Percentiles rank a stretch among this genome's conserved stretches.
These are phyloP conservation scores for Sebastes goodei DNA, from an alignment of 2,797 vertebrate genomes.

Conservation along the genomic window DNA sequence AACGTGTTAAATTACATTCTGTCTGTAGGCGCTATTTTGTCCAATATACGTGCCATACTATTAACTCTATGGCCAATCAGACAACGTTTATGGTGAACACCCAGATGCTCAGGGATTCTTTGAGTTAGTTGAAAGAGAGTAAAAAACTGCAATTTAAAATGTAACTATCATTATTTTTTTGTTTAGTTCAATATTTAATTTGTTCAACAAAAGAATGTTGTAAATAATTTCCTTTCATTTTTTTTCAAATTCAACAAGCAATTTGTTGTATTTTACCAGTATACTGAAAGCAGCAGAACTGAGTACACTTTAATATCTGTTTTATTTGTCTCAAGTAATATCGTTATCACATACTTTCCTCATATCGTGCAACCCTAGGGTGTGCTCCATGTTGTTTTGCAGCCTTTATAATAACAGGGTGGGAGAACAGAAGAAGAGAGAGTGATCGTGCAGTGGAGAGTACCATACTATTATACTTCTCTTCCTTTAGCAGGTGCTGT, in stretches of 20 bases:
- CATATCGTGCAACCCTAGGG: not conserved
- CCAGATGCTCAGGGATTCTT: not conserved
- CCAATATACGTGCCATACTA: not conserved
- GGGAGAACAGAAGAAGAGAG: conserved; percentile 36
- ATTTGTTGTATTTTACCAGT: not conserved
- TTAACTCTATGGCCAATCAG: not conserved
- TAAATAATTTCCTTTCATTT: not conserved
- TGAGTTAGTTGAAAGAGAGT: too few relatives aligned
- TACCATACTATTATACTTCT: conserved; percentile 48
- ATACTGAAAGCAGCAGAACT: not conserved
- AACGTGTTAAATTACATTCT: not conserved
- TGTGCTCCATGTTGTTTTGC: conserved; percentile 27
- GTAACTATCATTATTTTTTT: not conserved
- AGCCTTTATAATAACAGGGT: conserved; percentile 46
- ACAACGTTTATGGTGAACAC: not conserved
- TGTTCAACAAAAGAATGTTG: not conserved
- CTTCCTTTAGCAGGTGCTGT: conserved; percentile 44
- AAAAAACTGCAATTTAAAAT: not conserved
- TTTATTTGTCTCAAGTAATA: too few relatives aligned
- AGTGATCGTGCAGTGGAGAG: conserved; percentile 39
- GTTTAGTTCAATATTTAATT: not conserved
- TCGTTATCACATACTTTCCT: not conserved
- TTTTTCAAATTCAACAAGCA: not conserved
- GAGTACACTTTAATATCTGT: too few relatives aligned
- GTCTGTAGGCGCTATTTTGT: not conserved